phyloP scores from a whole-genome alignment of 1,140 invertebrate species.

The Galendromus occidentalis region DNA sequence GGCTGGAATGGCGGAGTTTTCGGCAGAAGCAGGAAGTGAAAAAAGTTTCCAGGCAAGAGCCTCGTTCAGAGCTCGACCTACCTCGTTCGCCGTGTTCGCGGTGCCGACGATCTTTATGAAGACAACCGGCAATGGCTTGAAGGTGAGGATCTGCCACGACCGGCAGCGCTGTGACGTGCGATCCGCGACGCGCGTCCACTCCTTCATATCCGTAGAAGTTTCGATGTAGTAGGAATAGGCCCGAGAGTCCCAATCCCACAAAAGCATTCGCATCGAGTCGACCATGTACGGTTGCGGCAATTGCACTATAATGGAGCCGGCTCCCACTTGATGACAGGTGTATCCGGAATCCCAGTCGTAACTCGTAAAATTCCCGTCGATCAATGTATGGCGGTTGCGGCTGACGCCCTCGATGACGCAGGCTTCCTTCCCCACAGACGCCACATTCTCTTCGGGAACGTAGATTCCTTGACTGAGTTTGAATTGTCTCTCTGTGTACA shows the following conservation, averaged over 20 bases:
- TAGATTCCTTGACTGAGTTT: slow-evolving; percentile 39
- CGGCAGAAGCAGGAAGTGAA: background rate
- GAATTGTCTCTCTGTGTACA: slow-evolving; percentile 54
- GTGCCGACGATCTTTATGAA: slow-evolving; percentile 87
- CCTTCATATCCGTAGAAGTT: slow-evolving; percentile 71
- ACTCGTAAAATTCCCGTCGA: slow-evolving; percentile 78
- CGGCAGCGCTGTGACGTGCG: slow-evolving; percentile 48
- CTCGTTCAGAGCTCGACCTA: no score
- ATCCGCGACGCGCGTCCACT: slow-evolving; percentile 62
- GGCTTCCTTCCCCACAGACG: slow-evolving; percentile 64
- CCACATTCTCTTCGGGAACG: slow-evolving; percentile 71
- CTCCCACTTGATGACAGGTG: slow-evolving; percentile 93
- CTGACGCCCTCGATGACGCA: slow-evolving; percentile 85
- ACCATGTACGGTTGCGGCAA: slow-evolving; percentile 88
- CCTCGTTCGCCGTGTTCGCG: slow-evolving; percentile 90
- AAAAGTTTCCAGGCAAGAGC: background rate
- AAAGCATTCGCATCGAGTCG: slow-evolving; percentile 62
- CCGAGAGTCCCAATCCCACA: slow-evolving; percentile 96
- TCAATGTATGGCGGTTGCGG: slow-evolving; percentile 70
- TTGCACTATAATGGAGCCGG: slow-evolving; percentile 79
- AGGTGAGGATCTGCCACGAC: slow-evolving; percentile 78
- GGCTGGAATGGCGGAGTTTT: no score
- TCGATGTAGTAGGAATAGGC: slow-evolving; percentile 90
- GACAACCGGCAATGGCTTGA: slow-evolving; percentile 59
- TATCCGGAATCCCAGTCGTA: slow-evolving; percentile 99